Conservation (phyloP, 2,888 invertebrate genomes). For the Diplazon laetatorius region DNA sequence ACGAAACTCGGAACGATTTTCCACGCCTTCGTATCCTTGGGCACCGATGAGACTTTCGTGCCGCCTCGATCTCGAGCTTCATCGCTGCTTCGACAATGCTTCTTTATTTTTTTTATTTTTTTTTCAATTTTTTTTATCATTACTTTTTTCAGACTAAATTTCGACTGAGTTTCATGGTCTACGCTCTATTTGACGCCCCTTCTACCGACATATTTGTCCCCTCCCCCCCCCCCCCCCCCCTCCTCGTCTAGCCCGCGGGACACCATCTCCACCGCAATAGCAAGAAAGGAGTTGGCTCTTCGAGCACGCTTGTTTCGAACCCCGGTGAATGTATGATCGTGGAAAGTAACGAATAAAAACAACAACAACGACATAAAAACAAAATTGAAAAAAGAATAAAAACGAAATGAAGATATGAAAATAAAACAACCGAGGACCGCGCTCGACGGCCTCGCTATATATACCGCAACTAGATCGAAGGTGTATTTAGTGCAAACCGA, state of each 20-base stretch:
- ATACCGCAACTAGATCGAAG: conserved; percentile 79
- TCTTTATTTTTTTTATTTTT: conserved; percentile 62
- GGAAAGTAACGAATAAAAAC: conserved; percentile 80
- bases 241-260: conserved; percentile 39
- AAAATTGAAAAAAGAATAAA: too few relatives aligned
- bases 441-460: too few relatives aligned
- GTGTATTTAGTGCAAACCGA: conserved; percentile 78
- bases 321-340: conserved; percentile 79
- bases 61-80: too few relatives aligned
- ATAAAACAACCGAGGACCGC: too few relatives aligned
- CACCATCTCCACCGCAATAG: conserved; percentile 41
- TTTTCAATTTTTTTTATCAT: too few relatives aligned
- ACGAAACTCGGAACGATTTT: too few relatives aligned
- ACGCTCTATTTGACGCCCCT: conserved; percentile 82
- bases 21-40: too few relatives aligned
- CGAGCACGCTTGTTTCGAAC: conserved; percentile 67
- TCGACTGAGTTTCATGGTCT: conserved; percentile 81
- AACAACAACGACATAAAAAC: too few relatives aligned
- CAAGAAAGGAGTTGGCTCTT: conserved; percentile 71
- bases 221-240: conserved; percentile 36
- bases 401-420: too few relatives aligned
- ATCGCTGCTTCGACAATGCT: conserved; percentile 9
- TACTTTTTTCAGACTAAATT: conserved; percentile 73
- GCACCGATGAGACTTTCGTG: too few relatives aligned
- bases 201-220: conserved; percentile 70